phyloP scores from a whole-genome alignment of 2,888 invertebrate species.

The Rhamnusium bicolor region DNA sequence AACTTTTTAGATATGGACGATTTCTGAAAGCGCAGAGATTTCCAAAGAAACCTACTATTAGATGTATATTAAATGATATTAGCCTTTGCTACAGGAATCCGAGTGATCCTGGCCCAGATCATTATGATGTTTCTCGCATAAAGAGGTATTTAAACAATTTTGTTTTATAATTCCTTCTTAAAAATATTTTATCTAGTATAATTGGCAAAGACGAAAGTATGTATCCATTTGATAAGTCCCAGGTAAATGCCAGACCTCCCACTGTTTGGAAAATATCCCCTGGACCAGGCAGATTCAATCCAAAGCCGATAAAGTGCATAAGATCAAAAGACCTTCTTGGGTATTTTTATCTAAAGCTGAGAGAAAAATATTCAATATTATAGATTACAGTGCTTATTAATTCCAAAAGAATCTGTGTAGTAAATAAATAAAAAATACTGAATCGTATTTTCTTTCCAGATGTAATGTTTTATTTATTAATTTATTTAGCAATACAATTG shows the following conservation, averaged over 20 bases:
- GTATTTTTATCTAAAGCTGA: slow-evolving; percentile 62
- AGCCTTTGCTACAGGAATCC: slow-evolving; percentile 72
- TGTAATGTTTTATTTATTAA: background rate
- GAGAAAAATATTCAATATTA: slow-evolving; percentile 55
- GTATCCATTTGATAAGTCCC: slow-evolving; percentile 62
- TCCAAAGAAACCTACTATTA: slow-evolving; percentile 68
- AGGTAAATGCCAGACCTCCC: slow-evolving; percentile 57
- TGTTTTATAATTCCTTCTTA: background rate
- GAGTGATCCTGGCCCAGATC: slow-evolving; percentile 73
- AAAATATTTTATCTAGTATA: slow-evolving; percentile 3
- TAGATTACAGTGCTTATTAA: slow-evolving; percentile 42
- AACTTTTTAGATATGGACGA: slow-evolving; percentile 57
- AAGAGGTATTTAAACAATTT: background rate
- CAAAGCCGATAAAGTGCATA: slow-evolving; percentile 54
- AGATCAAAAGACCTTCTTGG: slow-evolving; percentile 58
- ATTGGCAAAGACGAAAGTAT: slow-evolving; percentile 32
- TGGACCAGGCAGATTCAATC: slow-evolving; percentile 66
- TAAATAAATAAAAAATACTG: background rate
- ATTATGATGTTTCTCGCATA: slow-evolving; percentile 62
- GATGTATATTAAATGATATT: slow-evolving; percentile 72
- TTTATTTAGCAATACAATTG: too few species aligned
- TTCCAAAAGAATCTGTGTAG: slow-evolving; percentile 1
- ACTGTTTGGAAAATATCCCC: slow-evolving; percentile 64
- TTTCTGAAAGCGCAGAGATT: slow-evolving; percentile 65
- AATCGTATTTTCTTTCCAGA: background rate